Evolutionary conservation across 2,888 invertebrate genomes (phyloP).

Genomic region (Tachina grossa): DNA sequence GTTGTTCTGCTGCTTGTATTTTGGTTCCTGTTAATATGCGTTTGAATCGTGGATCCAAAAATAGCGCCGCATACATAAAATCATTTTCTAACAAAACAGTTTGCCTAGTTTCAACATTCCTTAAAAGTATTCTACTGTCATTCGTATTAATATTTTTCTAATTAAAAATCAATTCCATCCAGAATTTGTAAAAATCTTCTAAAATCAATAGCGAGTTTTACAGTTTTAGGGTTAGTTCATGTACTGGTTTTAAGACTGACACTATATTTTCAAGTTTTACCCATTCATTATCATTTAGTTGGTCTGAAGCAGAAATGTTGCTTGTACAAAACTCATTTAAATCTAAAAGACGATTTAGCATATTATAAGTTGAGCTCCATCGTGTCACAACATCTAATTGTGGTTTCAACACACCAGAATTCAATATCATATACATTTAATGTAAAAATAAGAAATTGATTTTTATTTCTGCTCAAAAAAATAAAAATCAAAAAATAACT

Average conservation of each 20-base stretch:
- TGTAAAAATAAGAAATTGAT: not conserved
- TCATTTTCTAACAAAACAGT: slow-evolving; percentile 22
- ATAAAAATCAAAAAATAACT: too few relatives aligned
- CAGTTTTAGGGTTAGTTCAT: slow-evolving; percentile 13
- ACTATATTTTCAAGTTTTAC: slow-evolving; percentile 17
- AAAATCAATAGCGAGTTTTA: slow-evolving; percentile 16
- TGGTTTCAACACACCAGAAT: slow-evolving; percentile 3
- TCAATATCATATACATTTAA: slow-evolving; percentile 20
- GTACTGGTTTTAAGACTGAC: not conserved
- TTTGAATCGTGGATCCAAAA: slow-evolving; percentile 26
- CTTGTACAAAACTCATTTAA: slow-evolving; percentile 23
- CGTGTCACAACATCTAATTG: slow-evolving; percentile 18
- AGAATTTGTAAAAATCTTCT: slow-evolving; percentile 22
- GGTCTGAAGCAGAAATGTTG: slow-evolving; percentile 7
- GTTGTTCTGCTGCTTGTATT: slow-evolving; percentile 12
- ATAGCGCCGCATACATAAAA: slow-evolving; percentile 25
- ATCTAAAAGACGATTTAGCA: slow-evolving; percentile 15
- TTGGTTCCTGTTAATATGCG: not conserved
- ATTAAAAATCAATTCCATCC: slow-evolving; percentile 22
- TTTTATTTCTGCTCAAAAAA: too few relatives aligned
- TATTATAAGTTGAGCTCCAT: slow-evolving; percentile 30
- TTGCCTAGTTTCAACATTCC: not conserved
- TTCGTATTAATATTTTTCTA: slow-evolving; percentile 2
- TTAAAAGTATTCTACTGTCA: slow-evolving; percentile 4
- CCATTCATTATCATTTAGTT: slow-evolving; percentile 7